Evolutionary conservation across 2,888 invertebrate genomes (phyloP).

Genomic region (Archips xylosteana): DNA sequence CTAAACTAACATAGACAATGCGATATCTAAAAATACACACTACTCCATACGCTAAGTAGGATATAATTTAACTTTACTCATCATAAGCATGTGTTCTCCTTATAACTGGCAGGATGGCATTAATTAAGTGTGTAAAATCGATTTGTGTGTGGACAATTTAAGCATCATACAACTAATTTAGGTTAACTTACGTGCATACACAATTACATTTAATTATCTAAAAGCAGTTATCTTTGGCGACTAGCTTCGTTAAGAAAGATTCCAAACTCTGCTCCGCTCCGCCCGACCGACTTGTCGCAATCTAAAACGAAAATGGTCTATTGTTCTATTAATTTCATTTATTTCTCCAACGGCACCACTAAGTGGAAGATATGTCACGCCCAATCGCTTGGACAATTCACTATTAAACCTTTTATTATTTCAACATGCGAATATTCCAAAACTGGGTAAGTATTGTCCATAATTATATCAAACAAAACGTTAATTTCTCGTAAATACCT

Average conservation of each 20-base stretch:
- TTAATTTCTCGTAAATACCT: constrained; percentile 61
- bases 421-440: constrained; percentile 76
- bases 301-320: constrained; percentile 53
- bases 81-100: constrained; percentile 83
- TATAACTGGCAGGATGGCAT: constrained; percentile 83
- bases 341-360: constrained; percentile 72
- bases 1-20: constrained; percentile 84
- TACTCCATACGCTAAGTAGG: constrained; percentile 82
- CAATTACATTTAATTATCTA: constrained; percentile 79
- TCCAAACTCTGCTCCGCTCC: constrained; percentile 71
- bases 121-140: constrained; percentile 79
- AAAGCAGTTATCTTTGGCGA: constrained; percentile 79
- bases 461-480: constrained; percentile 69
- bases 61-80: constrained; percentile 77
- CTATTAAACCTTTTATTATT: constrained; percentile 80
- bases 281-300: constrained; percentile 47
- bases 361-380: constrained; percentile 80
- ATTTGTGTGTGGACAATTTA: constrained; percentile 83
- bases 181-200: constrained; percentile 79
- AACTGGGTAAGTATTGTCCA: constrained; percentile 76
- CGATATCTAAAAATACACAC: constrained; percentile 84
- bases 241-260: constrained; percentile 84
- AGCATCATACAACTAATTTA: constrained; percentile 81
- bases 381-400: constrained; percentile 70
- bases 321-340: constrained; percentile 66